These are phyloP conservation scores for Acromyrmex echinatior DNA, from an alignment of 1,140 invertebrate species.

Conservation along the genomic window DNA sequence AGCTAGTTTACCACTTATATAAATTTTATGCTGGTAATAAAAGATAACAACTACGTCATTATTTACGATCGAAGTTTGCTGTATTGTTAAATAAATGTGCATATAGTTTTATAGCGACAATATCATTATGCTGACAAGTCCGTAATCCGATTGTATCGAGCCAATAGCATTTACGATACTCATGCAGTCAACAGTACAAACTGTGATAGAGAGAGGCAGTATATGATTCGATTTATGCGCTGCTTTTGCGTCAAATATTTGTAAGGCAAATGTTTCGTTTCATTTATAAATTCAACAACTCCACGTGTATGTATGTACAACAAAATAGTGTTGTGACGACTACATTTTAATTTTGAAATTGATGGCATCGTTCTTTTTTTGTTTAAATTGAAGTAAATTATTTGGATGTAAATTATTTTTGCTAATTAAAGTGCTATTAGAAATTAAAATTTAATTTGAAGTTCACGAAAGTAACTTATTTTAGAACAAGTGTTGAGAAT, in stretches of 20 bases:
- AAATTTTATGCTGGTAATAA: constrained; percentile 27
- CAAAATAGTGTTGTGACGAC: background rate
- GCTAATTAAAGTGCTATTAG: background rate
- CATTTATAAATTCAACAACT: constrained; percentile 15
- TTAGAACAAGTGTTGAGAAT: background rate
- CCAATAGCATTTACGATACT: background rate
- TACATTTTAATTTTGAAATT: constrained; percentile 20
- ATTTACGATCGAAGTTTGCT: constrained; percentile 27
- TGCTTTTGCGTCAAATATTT: constrained; percentile 26
- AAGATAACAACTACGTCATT: background rate
- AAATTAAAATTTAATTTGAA: background rate
- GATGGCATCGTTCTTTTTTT: background rate
- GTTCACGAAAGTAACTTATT: background rate
- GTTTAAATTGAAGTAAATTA: background rate
- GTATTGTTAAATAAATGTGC: constrained; percentile 5
- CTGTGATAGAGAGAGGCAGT: background rate
- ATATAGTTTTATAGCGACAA: constrained; percentile 31
- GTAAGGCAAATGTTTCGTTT: constrained; percentile 5
- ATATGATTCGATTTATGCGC: background rate
- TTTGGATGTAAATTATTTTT: background rate
- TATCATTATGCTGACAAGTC: background rate
- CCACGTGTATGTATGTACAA: background rate
- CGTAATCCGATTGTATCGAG: constrained; percentile 29
- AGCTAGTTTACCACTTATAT: background rate
- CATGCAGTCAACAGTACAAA: background rate